These are phyloP conservation scores for Mustela lutreola DNA, from an alignment of 2,113 vertebrate genomes.

Conservation along the genomic window DNA sequence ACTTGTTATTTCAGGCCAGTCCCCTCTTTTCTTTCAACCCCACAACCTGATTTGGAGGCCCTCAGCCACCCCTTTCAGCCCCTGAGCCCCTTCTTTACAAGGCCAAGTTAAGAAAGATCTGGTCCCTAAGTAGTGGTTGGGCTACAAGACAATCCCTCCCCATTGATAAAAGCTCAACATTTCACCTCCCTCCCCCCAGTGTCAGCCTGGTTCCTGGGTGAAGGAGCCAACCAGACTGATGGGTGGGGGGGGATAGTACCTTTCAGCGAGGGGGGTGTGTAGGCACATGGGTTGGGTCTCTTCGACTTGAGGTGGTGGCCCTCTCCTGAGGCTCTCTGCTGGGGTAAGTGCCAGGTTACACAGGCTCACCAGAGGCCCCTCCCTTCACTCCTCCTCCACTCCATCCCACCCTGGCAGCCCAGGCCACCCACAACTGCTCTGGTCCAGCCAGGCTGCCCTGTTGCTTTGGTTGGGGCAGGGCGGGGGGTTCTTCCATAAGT, in stretches of 20 bases:
- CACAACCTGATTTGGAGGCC: background rate
- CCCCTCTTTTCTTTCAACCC: background rate
- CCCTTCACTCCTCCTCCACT: background rate
- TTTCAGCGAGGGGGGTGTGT: conserved; percentile 97
- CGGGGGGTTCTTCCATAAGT: background rate
- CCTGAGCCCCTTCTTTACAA: background rate
- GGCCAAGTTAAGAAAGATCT: background rate
- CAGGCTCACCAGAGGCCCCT: background rate
- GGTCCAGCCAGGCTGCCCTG: background rate
- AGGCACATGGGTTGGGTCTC: conserved; percentile 91
- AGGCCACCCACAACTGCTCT: background rate
- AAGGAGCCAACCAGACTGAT: background rate
- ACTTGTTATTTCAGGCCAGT: background rate
- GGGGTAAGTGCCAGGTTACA: conserved; percentile 38
- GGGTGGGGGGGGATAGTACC: conserved; percentile 85
- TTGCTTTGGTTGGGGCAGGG: no score
- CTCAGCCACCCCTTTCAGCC: background rate
- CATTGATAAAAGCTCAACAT: background rate
- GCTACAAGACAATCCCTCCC: background rate
- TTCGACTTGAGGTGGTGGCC: conserved; percentile 93
- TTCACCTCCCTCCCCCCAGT: background rate
- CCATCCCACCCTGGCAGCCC: background rate
- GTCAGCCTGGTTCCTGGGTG: background rate
- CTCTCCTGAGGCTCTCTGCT: conserved; percentile 92
- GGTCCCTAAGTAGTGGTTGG: background rate